Evolutionary conservation across 1,140 invertebrate species (phyloP).

Genomic region (Apolygus lucorum): DNA sequence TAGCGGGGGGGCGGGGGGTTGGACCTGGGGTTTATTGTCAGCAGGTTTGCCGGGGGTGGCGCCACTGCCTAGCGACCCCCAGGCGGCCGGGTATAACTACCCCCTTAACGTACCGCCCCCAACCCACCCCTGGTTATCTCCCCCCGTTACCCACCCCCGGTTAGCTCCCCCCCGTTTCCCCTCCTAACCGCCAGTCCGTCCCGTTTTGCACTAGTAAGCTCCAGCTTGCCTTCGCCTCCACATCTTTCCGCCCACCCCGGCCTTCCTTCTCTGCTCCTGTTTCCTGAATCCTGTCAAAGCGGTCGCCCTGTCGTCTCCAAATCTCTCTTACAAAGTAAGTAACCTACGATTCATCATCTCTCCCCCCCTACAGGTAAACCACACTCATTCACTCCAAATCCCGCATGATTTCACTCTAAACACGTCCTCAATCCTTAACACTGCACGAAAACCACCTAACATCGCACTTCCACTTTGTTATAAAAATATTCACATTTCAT

Average conservation of each 20-base stretch:
- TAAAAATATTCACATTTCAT: background rate
- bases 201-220: conserved; percentile 13
- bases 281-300: background rate
- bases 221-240: background rate
- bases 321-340: conserved; percentile 1
- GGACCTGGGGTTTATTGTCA: background rate
- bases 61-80: conserved; percentile 2
- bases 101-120: background rate
- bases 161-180: background rate
- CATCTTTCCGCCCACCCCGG: background rate
- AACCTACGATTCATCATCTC: background rate
- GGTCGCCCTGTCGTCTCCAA: background rate
- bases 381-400: background rate
- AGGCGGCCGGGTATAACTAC: background rate
- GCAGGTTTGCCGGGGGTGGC: conserved; percentile 2
- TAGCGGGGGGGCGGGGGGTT: background rate
- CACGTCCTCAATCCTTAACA: background rate
- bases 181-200: background rate
- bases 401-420: background rate
- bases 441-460: background rate
- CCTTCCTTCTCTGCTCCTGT: background rate
- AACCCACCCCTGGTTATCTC: background rate
- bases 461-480: background rate
- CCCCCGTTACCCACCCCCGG: conserved; percentile 1
- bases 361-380: background rate